Evolutionary conservation across 2,113 vertebrate genomes (phyloP), one percentile per base, ranked within the genome.

Genomic region (Cavia aperea): DNA sequence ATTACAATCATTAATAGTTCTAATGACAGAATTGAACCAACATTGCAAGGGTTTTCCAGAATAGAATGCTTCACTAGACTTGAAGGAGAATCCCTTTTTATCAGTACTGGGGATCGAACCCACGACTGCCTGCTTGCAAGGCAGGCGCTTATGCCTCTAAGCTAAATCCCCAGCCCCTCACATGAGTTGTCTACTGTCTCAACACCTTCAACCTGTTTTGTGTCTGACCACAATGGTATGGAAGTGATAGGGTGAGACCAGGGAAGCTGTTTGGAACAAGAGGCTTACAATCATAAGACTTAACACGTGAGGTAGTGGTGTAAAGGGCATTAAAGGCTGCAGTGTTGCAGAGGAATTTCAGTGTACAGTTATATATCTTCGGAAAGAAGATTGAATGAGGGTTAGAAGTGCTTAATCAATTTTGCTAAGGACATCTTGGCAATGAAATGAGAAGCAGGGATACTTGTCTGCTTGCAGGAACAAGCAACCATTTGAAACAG

Each of bases 191-290:
- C 33, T 43, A 21, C 43, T 9, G 1, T 19, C 33, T 75, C 14
- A 46, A 15, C 3, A 26, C 15, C 4, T 7, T 65, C 14, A 0
- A 58, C 15, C 15, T 13, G 0, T 46, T 70, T 46, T 73, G 46
- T 81, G 33, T 2, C 0, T 36, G 15, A 1, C 3, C n/a, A 83
- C 43, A 93, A 78, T 63, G 3, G 5, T 36, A 33, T 49, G 51
- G 16, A 2, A 85, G 19, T 29, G 31, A 77, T 10, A 14, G 16
- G 15, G 19, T 1, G 8, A 0, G 1, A 10, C 23, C 5, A 4
- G 0, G 43, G 77, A 29, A 79, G 0, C 33, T 73, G 23, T 26
- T 7, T 23, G 4, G 15, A 70, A 65, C n/a, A 29, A 36, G n/a
- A 65, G 1, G 36, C 19, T 81, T 62, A 26, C 15, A 33, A 18